Evolutionary conservation across 2,113 vertebrate genomes (phyloP).

Genomic region (Thalassoma bifasciatum): DNA sequence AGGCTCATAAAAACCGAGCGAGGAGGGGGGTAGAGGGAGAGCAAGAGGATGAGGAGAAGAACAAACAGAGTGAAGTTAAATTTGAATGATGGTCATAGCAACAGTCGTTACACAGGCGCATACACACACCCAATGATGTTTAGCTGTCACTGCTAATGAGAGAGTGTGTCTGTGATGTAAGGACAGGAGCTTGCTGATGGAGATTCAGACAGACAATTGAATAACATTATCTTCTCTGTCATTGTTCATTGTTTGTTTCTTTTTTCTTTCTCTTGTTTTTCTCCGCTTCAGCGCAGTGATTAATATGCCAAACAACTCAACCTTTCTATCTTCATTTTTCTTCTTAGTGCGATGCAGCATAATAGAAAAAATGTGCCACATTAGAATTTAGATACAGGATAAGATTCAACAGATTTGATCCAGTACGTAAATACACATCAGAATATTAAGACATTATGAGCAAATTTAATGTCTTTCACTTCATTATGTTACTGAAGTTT

Average conservation of each 20-base stretch:
- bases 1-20: slow-evolving; percentile 48
- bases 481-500: neutral
- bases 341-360: slow-evolving; percentile 2
- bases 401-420: neutral
- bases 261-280: slow-evolving; percentile 19
- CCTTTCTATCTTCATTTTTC: slow-evolving; percentile 10
- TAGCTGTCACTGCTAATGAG: slow-evolving; percentile 76
- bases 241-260: slow-evolving; percentile 60
- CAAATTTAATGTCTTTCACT: neutral
- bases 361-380: slow-evolving; percentile 11
- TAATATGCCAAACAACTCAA: slow-evolving; percentile 50
- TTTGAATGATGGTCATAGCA: slow-evolving; percentile 61
- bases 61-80: slow-evolving; percentile 64
- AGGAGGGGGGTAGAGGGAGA: slow-evolving; percentile 6
- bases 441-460: neutral
- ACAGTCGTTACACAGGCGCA: slow-evolving; percentile 22
- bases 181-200: slow-evolving; percentile 67
- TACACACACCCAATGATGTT: slow-evolving; percentile 56
- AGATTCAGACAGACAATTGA: slow-evolving; percentile 69
- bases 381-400: neutral
- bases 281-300: slow-evolving; percentile 45
- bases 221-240: slow-evolving; percentile 67
- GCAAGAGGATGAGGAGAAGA: slow-evolving; percentile 25
- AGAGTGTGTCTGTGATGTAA: slow-evolving; percentile 68
- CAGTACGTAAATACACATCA: neutral